These are phyloP conservation scores for Coptodon bakossiorum DNA, from an alignment of 2,113 vertebrate genomes.

Conservation along the genomic window DNA sequence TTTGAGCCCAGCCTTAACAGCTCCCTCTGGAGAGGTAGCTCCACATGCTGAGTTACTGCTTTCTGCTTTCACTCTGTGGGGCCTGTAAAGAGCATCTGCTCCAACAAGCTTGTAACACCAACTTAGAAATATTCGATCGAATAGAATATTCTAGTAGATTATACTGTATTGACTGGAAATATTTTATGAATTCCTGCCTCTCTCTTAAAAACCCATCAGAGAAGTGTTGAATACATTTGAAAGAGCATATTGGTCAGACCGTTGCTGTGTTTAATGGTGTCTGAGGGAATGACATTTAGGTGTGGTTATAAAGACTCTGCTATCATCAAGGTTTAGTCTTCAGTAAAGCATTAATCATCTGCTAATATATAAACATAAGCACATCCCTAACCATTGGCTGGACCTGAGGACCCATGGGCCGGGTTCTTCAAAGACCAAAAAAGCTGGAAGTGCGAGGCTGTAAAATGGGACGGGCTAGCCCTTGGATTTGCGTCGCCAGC, in stretches of 20 bases:
- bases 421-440: not conserved
- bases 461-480: not conserved
- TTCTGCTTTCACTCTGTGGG: conserved; percentile 6
- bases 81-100: not conserved
- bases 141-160: not conserved
- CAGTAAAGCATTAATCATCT: not conserved
- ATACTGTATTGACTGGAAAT: not conserved
- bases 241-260: rapidly evolving
- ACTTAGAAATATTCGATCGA: not conserved
- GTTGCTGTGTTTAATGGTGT: not conserved
- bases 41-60: not conserved
- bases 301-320: not conserved
- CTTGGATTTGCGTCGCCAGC: not conserved
- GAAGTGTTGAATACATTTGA: not conserved
- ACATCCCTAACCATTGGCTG: not conserved
- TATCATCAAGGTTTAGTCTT: not conserved
- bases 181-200: not conserved
- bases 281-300: not conserved
- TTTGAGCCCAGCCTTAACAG: not conserved
- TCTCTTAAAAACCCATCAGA: not conserved
- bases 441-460: rapidly evolving
- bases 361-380: not conserved
- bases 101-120: not conserved
- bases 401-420: no score
- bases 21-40: not conserved